Base-by-base conservation (phyloP, 2,888 invertebrate species). In the Colostygia pectinataria region DNA sequence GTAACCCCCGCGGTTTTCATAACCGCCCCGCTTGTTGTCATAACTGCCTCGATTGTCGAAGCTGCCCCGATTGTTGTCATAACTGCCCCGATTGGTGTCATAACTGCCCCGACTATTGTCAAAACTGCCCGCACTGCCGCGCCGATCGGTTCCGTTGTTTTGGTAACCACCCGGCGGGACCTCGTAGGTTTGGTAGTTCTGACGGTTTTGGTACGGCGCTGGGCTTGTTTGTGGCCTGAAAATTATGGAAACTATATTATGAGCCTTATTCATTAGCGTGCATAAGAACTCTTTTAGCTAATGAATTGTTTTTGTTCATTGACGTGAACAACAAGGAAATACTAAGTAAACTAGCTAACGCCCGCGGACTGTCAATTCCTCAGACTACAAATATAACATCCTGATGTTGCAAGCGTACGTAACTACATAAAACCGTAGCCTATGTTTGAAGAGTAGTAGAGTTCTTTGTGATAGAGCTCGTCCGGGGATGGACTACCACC, bases 131-230 rank as follows among this genome's bases (percentile, higher is more conserved):
- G 41, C 2, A 23, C 36, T 23, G 18, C 29, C 24, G 2, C 50
- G 53, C 20, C 47, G 52, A 18, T 65, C 61, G 34, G 58, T 58
- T 39, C 59, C 64, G n/a, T 8, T 59, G 23, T 40, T 40, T 3
- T 40, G 29, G 14, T 55, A 12, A 61, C 63, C 83, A 0, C 87
- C 86, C 0, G 79, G 77, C 0, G 83, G 83, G 0, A 84, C 83
- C 31, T 84, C 83, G 53, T 73, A 83, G 0, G 83, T 82, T 68
- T 84, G 83, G 56, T 81, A 85, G 58, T 74, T 78, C 0, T 78
- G 68, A 8, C 61, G 60, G 31, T 44, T 58, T 4, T 73, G 77
- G 29, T 53, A 64, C 1, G 36, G 25, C 0, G 67, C 72, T 1
- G 79, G 77, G 18, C 69, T 74, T 1, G 76, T 68, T 64, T 83